phyloP scores from a whole-genome alignment of 1,140 invertebrate genomes.

The Leptinotarsa defecta region DNA sequence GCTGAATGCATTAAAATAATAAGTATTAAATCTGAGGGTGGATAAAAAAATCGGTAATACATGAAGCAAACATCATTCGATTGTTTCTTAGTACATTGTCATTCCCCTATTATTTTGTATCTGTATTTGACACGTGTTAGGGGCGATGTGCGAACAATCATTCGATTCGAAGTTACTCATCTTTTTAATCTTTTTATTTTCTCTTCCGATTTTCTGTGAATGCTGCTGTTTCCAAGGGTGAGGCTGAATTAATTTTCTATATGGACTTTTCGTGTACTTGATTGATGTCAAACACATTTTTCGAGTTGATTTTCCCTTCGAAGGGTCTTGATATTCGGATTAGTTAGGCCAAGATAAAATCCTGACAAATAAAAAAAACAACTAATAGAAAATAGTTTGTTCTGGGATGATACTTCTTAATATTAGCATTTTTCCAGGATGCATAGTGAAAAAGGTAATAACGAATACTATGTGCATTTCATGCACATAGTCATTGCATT shows the following conservation, averaged over 20 bases:
- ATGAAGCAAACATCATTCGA: conserved; percentile 44
- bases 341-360: background rate
- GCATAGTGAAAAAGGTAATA: too few species aligned
- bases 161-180: conserved; percentile 41
- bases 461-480: too few species aligned
- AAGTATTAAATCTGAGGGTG: conserved; percentile 28
- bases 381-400: too few species aligned
- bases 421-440: too few species aligned
- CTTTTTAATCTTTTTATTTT: conserved; percentile 44
- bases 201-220: conserved; percentile 33
- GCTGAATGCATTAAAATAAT: conserved; percentile 27
- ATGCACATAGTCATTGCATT: too few species aligned
- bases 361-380: background rate
- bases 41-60: conserved; percentile 42
- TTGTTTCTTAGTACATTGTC: conserved; percentile 30
- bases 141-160: conserved; percentile 35
- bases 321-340: background rate
- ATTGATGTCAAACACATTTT: conserved; percentile 29
- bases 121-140: conserved; percentile 42
- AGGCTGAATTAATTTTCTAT: conserved; percentile 38
- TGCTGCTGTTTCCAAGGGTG: conserved; percentile 31
- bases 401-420: too few species aligned
- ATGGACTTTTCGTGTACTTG: conserved; percentile 36
- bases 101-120: conserved; percentile 40
- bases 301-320: background rate